Conservation (phyloP, 2,797 vertebrate genomes). For the Coranthus polyacanthus region DNA sequence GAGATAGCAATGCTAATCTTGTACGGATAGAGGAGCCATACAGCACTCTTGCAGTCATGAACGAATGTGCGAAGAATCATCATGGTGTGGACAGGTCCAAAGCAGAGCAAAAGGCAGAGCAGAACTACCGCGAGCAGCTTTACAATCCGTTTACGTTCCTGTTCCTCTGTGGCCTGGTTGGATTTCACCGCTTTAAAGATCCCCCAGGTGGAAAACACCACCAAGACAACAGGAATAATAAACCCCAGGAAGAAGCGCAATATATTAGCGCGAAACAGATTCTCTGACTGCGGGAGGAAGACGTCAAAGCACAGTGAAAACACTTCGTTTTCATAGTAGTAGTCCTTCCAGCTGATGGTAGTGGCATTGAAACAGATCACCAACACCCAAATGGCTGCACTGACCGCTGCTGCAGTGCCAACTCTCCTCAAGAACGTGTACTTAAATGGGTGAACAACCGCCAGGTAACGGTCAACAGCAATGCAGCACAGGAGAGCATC, state of each 20-base stretch:
- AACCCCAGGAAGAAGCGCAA: conserved; percentile 86
- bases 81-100: conserved; percentile 88
- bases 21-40: conserved; percentile 74
- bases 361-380: conserved; percentile 82
- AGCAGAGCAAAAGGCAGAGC: conserved; percentile 87
- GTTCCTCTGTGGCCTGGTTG: conserved; percentile 86
- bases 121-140: conserved; percentile 85
- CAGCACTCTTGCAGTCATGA: conserved; percentile 46
- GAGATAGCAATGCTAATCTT: conserved; percentile 86
- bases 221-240: conserved; percentile 81
- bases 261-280: conserved; percentile 70
- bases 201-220: conserved; percentile 85
- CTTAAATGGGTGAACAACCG: conserved; percentile 89
- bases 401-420: conserved; percentile 77
- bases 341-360: conserved; percentile 79
- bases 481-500: conserved; percentile 90
- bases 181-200: conserved; percentile 83
- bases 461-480: conserved; percentile 89
- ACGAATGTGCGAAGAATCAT: conserved; percentile 83
- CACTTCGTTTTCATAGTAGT: conserved; percentile 46
- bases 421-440: conserved; percentile 83
- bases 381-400: conserved; percentile 83
- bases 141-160: conserved; percentile 85
- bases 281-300: conserved; percentile 79
- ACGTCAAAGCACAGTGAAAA: conserved; percentile 85